Percentiles rank a stretch among this genome's conserved stretches.
phyloP scores from a whole-genome alignment of 1,140 invertebrate genomes.

The Thrips palmi region DNA sequence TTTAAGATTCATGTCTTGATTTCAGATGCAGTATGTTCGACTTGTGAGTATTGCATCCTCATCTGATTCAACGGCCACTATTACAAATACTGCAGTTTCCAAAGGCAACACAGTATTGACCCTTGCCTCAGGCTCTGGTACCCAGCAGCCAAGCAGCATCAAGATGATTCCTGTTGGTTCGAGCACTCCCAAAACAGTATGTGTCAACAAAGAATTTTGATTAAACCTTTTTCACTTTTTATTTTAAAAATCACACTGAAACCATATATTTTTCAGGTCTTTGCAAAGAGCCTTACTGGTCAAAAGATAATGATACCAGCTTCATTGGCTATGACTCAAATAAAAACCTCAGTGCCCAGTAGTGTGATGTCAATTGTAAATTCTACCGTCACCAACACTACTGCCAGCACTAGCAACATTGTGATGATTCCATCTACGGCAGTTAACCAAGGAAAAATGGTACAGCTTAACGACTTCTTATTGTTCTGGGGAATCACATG shows the following conservation, averaged over 20 bases:
- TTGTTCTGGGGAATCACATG: background rate
- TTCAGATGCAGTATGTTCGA: constrained; percentile 49
- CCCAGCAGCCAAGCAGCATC: no score
- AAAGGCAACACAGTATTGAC: constrained; percentile 20
- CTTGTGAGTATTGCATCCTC: constrained; percentile 34
- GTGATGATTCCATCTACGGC: constrained; percentile 13
- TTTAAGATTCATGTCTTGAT: constrained; percentile 12
- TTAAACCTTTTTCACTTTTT: background rate
- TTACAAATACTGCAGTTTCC: constrained; percentile 6
- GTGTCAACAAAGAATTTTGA: constrained; percentile 4
- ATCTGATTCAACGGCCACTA: constrained; percentile 17
- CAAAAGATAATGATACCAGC: constrained; percentile 13
- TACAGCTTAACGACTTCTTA: no score
- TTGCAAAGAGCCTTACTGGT: constrained; percentile 1
- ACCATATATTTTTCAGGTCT: constrained; percentile 1
- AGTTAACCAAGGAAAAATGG: constrained; percentile 5
- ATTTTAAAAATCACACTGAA: background rate
- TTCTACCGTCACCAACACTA: no score
- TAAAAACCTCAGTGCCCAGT: background rate
- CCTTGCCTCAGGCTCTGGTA: constrained; percentile 24
- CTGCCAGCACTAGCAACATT: constrained; percentile 9
- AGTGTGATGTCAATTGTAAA: no score
- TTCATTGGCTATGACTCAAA: background rate
- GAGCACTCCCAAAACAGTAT: constrained; percentile 4
- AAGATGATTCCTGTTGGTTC: constrained; percentile 17